phyloP scores from a whole-genome alignment of 2,797 vertebrate genomes.

The Protosalanx chinensis region DNA sequence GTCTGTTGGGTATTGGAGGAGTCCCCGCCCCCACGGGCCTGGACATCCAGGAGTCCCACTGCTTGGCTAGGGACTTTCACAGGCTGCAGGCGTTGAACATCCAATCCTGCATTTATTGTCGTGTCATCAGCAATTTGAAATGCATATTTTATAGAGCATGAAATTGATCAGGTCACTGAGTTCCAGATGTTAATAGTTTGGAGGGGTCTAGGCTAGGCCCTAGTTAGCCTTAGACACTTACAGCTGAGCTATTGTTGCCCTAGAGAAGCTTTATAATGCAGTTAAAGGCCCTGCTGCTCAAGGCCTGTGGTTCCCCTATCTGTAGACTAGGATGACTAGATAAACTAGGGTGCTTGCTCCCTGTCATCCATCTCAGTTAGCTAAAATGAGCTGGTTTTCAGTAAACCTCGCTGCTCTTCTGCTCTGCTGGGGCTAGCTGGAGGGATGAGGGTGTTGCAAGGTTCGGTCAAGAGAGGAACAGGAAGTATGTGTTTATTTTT shows the following conservation, averaged over 20 bases:
- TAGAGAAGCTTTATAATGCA: background rate
- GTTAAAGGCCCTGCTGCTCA: background rate
- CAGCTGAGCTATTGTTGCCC: too few species aligned
- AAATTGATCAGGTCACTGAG: slow-evolving; percentile 49
- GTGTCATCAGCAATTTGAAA: slow-evolving; percentile 12
- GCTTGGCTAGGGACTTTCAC: slow-evolving; percentile 28
- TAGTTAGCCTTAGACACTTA: too few species aligned
- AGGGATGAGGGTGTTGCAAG: slow-evolving; percentile 46
- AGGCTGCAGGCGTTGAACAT: slow-evolving; percentile 11
- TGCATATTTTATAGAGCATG: slow-evolving; percentile 53
- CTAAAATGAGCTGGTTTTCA: background rate
- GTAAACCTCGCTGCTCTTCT: slow-evolving; percentile 23
- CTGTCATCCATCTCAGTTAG: slow-evolving; percentile 1
- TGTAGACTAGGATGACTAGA: too few species aligned
- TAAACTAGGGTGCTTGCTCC: slow-evolving; percentile 9
- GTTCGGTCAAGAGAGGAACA: slow-evolving; percentile 69
- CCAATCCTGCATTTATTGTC: slow-evolving; percentile 3
- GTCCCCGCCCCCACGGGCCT: slow-evolving; percentile 20
- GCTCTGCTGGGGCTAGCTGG: slow-evolving; percentile 26
- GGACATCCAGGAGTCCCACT: slow-evolving; percentile 11
- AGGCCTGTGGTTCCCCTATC: background rate
- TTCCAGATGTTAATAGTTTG: slow-evolving; percentile 43
- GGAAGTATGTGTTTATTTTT: slow-evolving; percentile 81
- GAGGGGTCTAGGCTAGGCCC: slow-evolving; percentile 5
- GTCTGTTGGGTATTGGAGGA: slow-evolving; percentile 52